Evolutionary conservation across 1,140 invertebrate species (phyloP).

Genomic region (Macrobrachium rosenbergii): DNA sequence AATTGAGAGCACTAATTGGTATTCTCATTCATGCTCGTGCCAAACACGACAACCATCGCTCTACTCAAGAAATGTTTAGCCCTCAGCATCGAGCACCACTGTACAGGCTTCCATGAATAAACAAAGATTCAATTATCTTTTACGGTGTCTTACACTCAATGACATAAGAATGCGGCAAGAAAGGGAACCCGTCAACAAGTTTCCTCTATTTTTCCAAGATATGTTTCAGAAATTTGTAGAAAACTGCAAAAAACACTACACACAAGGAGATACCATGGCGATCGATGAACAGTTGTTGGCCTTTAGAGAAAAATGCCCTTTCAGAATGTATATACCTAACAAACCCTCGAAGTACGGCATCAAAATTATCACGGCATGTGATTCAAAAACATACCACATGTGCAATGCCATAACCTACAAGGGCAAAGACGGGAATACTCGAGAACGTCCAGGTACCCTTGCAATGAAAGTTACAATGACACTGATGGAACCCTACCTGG

Average conservation of each 20-base stretch:
- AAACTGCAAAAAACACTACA: too few species aligned
- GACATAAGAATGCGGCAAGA: too few species aligned
- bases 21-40: too few species aligned
- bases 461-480: slow-evolving; percentile 11
- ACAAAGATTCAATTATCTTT: too few species aligned
- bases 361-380: slow-evolving; percentile 25
- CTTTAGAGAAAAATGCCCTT: slow-evolving; percentile 17
- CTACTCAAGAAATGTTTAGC: slow-evolving; percentile 28
- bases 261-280: not conserved
- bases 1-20: too few species aligned
- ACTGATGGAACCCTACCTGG: not conserved
- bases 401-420: not conserved
- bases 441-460: not conserved
- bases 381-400: not conserved
- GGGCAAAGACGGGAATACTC: not conserved
- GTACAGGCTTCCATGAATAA: too few species aligned
- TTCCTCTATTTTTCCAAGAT: too few species aligned
- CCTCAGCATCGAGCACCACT: slow-evolving; percentile 9
- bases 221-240: not conserved
- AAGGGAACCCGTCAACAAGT: too few species aligned
- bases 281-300: slow-evolving; percentile 27
- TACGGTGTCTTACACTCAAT: too few species aligned
- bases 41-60: not conserved
- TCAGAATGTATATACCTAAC: slow-evolving; percentile 27
- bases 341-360: slow-evolving; percentile 31